Percentiles rank a stretch among this genome's conserved stretches.
Conservation (phyloP, 2,113 vertebrate species). For the Nyctibius bracteatus region DNA sequence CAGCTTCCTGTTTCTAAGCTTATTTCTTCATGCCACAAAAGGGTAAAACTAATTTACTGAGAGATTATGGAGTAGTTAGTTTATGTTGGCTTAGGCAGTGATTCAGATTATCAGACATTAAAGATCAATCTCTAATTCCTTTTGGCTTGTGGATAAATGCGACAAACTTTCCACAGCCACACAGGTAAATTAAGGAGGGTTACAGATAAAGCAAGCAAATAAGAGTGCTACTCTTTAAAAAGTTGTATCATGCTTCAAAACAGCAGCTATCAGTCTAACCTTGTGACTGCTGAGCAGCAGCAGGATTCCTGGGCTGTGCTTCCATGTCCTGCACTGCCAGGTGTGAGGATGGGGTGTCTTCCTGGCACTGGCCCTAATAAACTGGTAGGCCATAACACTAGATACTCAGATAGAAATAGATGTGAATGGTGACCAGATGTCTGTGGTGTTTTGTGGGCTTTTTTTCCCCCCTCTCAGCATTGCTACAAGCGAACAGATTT, state of each 20-base stretch:
- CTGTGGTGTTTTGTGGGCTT: neutral
- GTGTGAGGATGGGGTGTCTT: neutral
- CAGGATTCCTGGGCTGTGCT: neutral
- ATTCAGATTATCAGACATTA: neutral
- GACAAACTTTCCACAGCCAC: neutral
- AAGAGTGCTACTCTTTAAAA: neutral
- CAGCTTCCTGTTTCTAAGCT: neutral
- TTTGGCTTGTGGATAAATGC: neutral
- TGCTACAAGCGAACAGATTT: neutral
- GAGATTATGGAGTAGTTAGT: neutral
- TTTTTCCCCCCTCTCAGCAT: neutral
- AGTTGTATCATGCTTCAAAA: neutral
- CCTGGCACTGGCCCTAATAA: neutral
- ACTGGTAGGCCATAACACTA: neutral
- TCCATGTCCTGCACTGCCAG: neutral
- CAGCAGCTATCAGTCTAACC: neutral
- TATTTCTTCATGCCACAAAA: neutral
- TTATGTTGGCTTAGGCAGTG: constrained; percentile 4
- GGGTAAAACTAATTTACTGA: neutral
- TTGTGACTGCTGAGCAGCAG: neutral
- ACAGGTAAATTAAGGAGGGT: neutral
- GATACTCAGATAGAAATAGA: neutral
- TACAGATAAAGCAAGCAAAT: neutral
- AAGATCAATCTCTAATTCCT: neutral
- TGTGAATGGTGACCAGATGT: neutral